A percentile compares a stretch with the other conserved stretches of the same genome.
These are phyloP conservation scores for Petroica traversi DNA, from an alignment of 2,113 vertebrate genomes.

Conservation along the genomic window DNA sequence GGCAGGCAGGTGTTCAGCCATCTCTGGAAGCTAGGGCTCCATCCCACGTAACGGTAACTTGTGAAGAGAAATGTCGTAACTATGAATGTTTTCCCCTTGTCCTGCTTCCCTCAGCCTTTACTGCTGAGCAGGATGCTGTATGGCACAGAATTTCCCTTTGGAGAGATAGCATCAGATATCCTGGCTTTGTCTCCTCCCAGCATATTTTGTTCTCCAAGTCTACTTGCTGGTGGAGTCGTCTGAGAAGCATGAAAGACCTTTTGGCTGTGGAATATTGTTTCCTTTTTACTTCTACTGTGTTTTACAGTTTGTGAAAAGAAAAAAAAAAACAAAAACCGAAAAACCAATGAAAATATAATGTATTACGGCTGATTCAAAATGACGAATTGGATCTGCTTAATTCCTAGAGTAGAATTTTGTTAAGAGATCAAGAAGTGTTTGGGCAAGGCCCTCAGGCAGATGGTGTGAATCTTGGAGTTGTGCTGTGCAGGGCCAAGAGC, in stretches of 20 bases:
- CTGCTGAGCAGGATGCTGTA: neutral
- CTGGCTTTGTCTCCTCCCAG: neutral
- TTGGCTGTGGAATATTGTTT: neutral
- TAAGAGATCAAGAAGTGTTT: neutral
- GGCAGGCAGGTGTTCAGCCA: neutral
- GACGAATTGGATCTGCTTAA: neutral
- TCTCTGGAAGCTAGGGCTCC: neutral
- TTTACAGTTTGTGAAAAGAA: neutral
- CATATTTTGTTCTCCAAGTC: neutral
- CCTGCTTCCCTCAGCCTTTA: neutral
- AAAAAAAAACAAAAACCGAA: no score
- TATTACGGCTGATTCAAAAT: neutral
- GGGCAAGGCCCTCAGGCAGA: neutral
- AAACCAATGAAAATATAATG: neutral
- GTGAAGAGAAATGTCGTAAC: neutral
- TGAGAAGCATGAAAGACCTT: neutral
- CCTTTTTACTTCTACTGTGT: neutral
- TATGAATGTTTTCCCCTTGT: neutral
- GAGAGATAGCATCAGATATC: neutral
- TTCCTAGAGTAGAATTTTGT: neutral
- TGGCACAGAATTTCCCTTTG: neutral
- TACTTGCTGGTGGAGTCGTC: fast-evolving
- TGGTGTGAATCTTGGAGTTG: neutral
- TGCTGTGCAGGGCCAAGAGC: neutral
- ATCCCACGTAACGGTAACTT: neutral